Conservation (phyloP, 1,140 invertebrate species). For the Eupristina koningsbergeri region DNA sequence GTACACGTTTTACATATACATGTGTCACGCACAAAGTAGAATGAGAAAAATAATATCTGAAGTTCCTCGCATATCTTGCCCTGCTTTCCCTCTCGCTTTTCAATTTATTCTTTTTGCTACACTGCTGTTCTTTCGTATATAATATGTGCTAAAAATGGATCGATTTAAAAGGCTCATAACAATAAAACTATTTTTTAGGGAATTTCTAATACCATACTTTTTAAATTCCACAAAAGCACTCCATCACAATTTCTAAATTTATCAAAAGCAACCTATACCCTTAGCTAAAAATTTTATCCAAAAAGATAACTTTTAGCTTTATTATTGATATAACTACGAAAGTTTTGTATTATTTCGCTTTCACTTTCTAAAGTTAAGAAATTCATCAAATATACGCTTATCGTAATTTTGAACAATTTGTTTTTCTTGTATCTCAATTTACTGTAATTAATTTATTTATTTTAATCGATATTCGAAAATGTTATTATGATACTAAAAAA, state of each 20-base stretch:
- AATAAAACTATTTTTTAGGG: slow-evolving; percentile 10
- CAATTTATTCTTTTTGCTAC: neutral
- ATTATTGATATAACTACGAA: slow-evolving; percentile 26
- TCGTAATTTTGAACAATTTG: neutral
- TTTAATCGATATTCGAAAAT: neutral
- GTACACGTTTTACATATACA: neutral
- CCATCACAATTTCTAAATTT: neutral
- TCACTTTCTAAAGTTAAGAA: slow-evolving; percentile 8
- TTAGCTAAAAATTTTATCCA: slow-evolving; percentile 10
- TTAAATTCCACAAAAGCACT: slow-evolving; percentile 22
- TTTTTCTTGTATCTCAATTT: neutral
- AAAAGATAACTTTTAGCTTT: slow-evolving; percentile 29
- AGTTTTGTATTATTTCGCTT: slow-evolving; percentile 21
- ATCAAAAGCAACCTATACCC: neutral
- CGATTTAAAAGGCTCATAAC: neutral
- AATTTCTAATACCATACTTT: neutral
- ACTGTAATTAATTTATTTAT: neutral
- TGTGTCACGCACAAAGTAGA: neutral
- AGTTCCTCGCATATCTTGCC: neutral
- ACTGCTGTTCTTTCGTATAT: neutral
- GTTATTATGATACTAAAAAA: no score
- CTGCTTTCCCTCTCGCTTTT: neutral
- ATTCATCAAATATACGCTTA: slow-evolving; percentile 6
- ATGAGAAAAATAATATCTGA: neutral
- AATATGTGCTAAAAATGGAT: neutral